Conservation (phyloP, 2,113 vertebrate species). For the Paraplagusia blochii region DNA sequence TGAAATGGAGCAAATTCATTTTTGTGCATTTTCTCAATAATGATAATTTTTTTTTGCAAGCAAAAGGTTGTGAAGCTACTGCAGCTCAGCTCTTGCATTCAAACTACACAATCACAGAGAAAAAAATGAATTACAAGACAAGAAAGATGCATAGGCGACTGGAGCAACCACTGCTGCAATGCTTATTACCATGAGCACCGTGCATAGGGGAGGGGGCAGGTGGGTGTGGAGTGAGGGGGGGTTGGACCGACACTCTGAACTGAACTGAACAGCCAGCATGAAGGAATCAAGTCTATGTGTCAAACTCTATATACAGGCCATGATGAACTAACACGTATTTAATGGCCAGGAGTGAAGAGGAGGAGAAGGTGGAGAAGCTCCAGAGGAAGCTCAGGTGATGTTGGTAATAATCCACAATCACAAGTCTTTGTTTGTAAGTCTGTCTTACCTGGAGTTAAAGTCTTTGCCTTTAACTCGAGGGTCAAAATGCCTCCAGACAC, state of each 20-base stretch:
- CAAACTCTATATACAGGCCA: constrained; percentile 3
- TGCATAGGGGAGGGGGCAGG: constrained; percentile 30
- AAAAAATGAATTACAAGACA: constrained; percentile 59
- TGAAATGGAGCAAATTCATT: no score
- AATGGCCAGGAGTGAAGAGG: neutral
- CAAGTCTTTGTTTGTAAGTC: no score
- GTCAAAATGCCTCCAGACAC: no score
- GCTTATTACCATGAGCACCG: constrained; percentile 55
- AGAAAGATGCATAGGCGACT: constrained; percentile 37
- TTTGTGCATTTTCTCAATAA: no score
- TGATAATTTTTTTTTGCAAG: no score
- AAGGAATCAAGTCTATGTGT: constrained; percentile 53
- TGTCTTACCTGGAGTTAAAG: no score
- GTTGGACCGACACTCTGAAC: constrained; percentile 46
- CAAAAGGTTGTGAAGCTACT: no score
- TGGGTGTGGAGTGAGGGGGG: constrained; percentile 39
- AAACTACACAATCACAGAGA: constrained; percentile 8
- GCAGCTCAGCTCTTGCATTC: neutral
- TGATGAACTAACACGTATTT: constrained; percentile 24
- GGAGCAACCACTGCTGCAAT: constrained; percentile 63
- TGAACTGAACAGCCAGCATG: constrained; percentile 50
- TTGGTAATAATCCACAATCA: neutral
- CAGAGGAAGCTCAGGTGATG: no score
- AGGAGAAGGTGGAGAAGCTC: no score
- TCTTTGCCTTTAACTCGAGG: no score